Evolutionary conservation across 2,797 vertebrate species (phyloP), one percentile per base, ranked within the genome.

Genomic region (Zenarchopterus dispar): DNA sequence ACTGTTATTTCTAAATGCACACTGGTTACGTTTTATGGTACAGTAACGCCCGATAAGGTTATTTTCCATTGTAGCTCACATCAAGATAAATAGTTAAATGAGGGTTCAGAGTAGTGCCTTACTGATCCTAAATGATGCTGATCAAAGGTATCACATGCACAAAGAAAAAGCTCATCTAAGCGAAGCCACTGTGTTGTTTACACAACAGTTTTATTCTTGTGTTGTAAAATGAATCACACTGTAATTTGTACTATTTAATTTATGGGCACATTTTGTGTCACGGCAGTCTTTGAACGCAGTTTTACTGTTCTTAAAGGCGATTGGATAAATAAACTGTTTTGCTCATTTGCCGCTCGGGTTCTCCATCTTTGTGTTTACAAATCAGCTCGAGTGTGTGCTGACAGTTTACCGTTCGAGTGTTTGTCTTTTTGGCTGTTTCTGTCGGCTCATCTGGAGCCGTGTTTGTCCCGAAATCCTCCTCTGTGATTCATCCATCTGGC

Each of bases 301-400:
- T 41, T 52, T 46, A 36, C 39, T 75, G 67, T 77, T 72, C 54
- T 75, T 41, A 47, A 70, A 77, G 79, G 56, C 56, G 56, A 72
- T 69, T 52, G 63, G 51, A 70, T 76, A 54, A 88, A 87, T 85
- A 84, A 88, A 88, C 11, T 49, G 43, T 31, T 72, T 55, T 62
- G 57, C 36, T 65, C 28, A 31, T 59, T 76, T 64, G 46, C 22
- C 54, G 64, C 50, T 61, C 36, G 13, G 22, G 53, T 70, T 67
- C 55, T 48, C 41, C 0, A 53, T 52, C 3, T 36, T 75, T 46
- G 18, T 64, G 36, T 74, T 66, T 65, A 59, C 64, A 36, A 70
- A 67, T 69, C 70, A 54, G 45, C 57, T 61, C 26, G 1, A 11
- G 18, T 28, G 18, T 44, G 18, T 46, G 21, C 45, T 58, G 61